Base-by-base conservation (phyloP, 2,113 vertebrate genomes). In the Delphinapterus leucas region DNA sequence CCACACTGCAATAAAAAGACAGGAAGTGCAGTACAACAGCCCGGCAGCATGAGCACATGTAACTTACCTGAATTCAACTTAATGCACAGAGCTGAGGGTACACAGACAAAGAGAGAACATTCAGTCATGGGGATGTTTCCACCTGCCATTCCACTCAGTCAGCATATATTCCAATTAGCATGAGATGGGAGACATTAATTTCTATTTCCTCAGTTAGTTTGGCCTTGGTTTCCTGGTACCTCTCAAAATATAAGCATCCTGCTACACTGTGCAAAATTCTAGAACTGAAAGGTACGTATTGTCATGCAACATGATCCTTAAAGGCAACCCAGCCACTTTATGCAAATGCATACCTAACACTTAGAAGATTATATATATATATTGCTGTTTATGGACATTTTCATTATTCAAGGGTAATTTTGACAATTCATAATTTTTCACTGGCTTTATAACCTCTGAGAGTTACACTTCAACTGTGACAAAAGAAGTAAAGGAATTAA, bases 401-500 rank as follows among this genome's bases (percentile, higher is more conserved):
- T 77, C 61, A 55, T 82, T 88, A 53, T 88, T 88, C 36, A 70
- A 96, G 31, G 3, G 68, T 74, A 86, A 92, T n/a, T 53, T 87
- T 68, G 73, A 68, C 38, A 84, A 77, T 70, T 92, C 6, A 21
- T 61, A 26, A 71, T 73, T 81, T 77, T 73, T 80, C 67, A 86
- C 23, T 96, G 58, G 80, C 53, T 90, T 84, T 47, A 25, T 81
- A 77, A 60, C n/a, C 18, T 95, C n/a, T 90, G 85, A 67, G 28
- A 71, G 28, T 81, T 82, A 93, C 17, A 90, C 67, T n/a, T 96
- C 60, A 92, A 60, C 21, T 68, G 11, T 44, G 81, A 74, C 44
- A 44, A 85, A 63, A 93, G 36, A 93, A 95, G 38, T 31, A 60
- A 81, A 74, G 38, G 14, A 83, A 92, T 77, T 84, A 97, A 79